phyloP scores from a whole-genome alignment of 1,140 invertebrate genomes.

The Panagrolaimus sp. region DNA sequence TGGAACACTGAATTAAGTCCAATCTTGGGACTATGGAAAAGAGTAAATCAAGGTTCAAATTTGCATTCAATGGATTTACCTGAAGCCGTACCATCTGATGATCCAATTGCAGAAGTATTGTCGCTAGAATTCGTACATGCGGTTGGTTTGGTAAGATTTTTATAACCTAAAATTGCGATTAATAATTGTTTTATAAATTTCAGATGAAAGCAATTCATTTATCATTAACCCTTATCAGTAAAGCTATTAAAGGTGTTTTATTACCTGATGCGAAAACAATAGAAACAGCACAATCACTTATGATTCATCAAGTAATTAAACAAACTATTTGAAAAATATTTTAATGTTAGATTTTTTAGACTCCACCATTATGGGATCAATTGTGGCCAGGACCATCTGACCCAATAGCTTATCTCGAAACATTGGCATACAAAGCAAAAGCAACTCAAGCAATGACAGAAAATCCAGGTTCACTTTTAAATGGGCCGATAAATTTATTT shows the following conservation, averaged over 20 bases:
- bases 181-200: slow-evolving; percentile 36
- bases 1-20: slow-evolving; percentile 67
- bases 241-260: slow-evolving; percentile 65
- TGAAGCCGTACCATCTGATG: slow-evolving; percentile 52
- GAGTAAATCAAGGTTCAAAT: slow-evolving; percentile 63
- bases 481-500: slow-evolving; percentile 66
- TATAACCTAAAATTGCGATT: slow-evolving; percentile 20
- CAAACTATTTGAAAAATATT: slow-evolving; percentile 9
- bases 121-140: slow-evolving; percentile 64
- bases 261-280: slow-evolving; percentile 63
- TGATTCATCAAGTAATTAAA: slow-evolving; percentile 64
- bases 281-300: slow-evolving; percentile 62
- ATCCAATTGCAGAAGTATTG: slow-evolving; percentile 63
- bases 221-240: slow-evolving; percentile 65
- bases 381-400: slow-evolving; percentile 74
- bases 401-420: slow-evolving; percentile 68
- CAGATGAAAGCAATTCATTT: slow-evolving; percentile 62
- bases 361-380: slow-evolving; percentile 69
- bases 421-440: slow-evolving; percentile 65
- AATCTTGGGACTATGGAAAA: slow-evolving; percentile 71
- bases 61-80: slow-evolving; percentile 54
- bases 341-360: slow-evolving; percentile 61
- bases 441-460: slow-evolving; percentile 61
- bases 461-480: slow-evolving; percentile 57
- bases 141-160: slow-evolving; percentile 56